Conservation (phyloP, 2,113 vertebrate species). For the Euleptes europaea region DNA sequence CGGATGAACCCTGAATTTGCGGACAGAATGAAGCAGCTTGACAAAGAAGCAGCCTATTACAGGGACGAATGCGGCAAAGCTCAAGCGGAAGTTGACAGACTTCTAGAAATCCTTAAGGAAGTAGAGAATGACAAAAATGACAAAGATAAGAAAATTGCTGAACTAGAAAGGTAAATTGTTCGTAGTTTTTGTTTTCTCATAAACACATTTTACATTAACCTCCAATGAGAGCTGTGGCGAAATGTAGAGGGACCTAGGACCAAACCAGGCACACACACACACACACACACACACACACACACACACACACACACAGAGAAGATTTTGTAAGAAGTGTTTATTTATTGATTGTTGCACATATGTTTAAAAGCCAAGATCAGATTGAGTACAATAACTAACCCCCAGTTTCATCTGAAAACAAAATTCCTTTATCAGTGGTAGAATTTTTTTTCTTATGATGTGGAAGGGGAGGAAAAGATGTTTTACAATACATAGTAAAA, state of each 20-base stretch:
- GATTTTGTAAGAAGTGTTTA: neutral
- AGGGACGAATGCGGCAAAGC: slow-evolving; percentile 91
- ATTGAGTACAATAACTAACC: neutral
- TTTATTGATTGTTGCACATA: neutral
- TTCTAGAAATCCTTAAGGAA: slow-evolving; percentile 89
- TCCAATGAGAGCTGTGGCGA: neutral
- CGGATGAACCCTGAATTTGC: slow-evolving; percentile 87
- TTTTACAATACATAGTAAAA: neutral
- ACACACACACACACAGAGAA: neutral
- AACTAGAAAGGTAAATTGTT: slow-evolving; percentile 89
- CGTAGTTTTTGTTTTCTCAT: slow-evolving; percentile 8
- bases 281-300: too few species aligned
- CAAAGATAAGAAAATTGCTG: slow-evolving; percentile 92
- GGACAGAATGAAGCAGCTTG: slow-evolving; percentile 88
- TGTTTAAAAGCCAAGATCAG: neutral
- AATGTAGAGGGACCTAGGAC: neutral
- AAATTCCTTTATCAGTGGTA: neutral
- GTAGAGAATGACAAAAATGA: slow-evolving; percentile 90
- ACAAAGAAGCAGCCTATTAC: slow-evolving; percentile 91
- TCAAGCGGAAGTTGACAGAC: slow-evolving; percentile 89
- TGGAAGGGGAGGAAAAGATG: neutral
- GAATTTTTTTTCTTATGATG: neutral
- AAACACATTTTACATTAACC: slow-evolving; percentile 26
- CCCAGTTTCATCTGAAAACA: neutral
- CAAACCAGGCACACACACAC: too few species aligned